Evolutionary conservation across 2,797 vertebrate genomes (phyloP).

Genomic region (Ctenosaura bakeri): DNA sequence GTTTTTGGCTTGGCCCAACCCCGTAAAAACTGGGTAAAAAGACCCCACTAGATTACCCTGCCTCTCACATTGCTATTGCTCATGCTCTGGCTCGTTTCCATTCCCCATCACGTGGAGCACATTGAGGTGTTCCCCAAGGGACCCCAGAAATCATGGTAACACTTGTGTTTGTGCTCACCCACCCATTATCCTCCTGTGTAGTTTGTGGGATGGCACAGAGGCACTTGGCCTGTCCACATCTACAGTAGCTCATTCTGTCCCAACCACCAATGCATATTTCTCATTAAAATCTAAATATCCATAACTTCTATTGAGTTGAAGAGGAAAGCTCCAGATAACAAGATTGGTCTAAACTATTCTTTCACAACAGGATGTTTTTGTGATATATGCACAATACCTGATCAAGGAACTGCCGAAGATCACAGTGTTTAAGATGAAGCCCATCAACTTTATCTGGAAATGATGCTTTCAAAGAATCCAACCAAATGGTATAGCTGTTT

Average conservation of each 20-base stretch:
- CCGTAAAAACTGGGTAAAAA: too few relatives aligned
- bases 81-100: too few relatives aligned
- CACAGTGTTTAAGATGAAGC: constrained; percentile 81
- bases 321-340: neutral
- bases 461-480: constrained; percentile 76
- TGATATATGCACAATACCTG: constrained; percentile 80
- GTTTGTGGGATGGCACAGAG: neutral
- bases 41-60: too few relatives aligned
- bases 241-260: neutral
- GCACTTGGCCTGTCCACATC: neutral
- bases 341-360: neutral
- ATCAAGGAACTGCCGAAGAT: constrained; percentile 86
- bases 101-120: too few relatives aligned
- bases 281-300: neutral
- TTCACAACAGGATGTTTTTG: constrained; percentile 7
- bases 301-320: neutral
- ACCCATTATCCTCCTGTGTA: neutral
- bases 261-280: neutral
- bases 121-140: too few relatives aligned
- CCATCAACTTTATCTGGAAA: constrained; percentile 69
- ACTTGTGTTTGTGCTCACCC: too few relatives aligned
- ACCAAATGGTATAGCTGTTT: constrained; percentile 80
- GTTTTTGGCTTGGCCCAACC: too few relatives aligned
- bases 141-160: too few relatives aligned
- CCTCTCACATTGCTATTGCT: too few relatives aligned